phyloP scores from a whole-genome alignment of 2,888 invertebrate species.

The Heliconius cydno region DNA sequence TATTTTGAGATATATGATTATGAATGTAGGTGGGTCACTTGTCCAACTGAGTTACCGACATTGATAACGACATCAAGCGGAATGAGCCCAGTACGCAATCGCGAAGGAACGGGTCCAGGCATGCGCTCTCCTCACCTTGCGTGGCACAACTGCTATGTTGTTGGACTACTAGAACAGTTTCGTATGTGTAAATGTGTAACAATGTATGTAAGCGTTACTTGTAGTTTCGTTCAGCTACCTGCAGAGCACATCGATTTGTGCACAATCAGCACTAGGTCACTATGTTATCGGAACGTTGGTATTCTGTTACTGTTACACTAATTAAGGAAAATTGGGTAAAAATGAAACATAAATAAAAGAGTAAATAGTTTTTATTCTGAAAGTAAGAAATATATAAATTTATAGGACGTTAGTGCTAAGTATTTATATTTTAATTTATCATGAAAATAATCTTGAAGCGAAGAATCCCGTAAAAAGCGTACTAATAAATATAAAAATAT shows the following conservation, averaged over 20 bases:
- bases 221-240: conserved; percentile 58
- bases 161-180: conserved; percentile 15
- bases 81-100: conserved; percentile 59
- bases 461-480: conserved; percentile 53
- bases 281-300: conserved; percentile 53
- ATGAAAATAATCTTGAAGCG: conserved; percentile 52
- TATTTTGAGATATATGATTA: conserved; percentile 36
- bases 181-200: conserved; percentile 38
- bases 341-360: conserved; percentile 44
- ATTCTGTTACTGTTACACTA: background rate
- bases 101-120: conserved; percentile 57
- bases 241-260: conserved; percentile 69
- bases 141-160: conserved; percentile 53
- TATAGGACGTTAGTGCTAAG: conserved; percentile 45
- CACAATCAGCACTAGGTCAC: conserved; percentile 66
- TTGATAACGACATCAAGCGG: conserved; percentile 57
- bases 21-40: conserved; percentile 39
- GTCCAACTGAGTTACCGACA: conserved; percentile 52
- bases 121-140: conserved; percentile 66
- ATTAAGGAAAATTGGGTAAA: background rate
- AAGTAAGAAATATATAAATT: conserved; percentile 78
- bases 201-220: conserved; percentile 49
- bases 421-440: conserved; percentile 37
- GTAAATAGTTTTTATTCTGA: conserved; percentile 76
- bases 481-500: conserved; percentile 53